Conservation (phyloP, 2,797 vertebrate species). For the Tenualosa thibaudeaui region DNA sequence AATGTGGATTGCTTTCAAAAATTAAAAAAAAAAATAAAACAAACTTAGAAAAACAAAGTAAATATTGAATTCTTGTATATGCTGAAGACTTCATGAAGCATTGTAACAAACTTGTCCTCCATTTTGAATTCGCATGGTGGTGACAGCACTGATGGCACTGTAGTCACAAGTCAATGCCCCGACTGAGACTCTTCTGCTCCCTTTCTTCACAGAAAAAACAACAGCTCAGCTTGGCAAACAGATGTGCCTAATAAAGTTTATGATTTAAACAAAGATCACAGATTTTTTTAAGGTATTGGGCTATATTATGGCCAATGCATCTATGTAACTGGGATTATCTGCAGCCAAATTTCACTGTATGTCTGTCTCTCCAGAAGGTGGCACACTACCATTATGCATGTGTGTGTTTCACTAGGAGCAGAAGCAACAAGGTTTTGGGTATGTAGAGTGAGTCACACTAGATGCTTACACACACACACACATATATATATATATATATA, state of each 20-base stretch:
- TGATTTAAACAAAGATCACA: neutral
- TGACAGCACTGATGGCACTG: neutral
- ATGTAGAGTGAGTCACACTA: neutral
- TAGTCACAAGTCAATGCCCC: no score
- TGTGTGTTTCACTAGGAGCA: neutral
- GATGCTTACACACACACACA: no score
- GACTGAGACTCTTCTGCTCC: neutral
- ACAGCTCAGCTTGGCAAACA: neutral
- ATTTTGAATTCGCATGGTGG: neutral
- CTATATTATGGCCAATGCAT: neutral
- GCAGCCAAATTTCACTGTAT: neutral
- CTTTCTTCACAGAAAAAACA: neutral
- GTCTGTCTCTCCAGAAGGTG: neutral
- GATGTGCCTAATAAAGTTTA: neutral
- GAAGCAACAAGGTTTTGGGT: neutral
- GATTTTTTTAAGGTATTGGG: neutral
- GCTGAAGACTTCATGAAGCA: neutral
- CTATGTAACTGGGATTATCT: neutral
- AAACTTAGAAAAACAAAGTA: neutral
- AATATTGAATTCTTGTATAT: neutral
- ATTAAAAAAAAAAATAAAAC: constrained; percentile 39
- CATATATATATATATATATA: no score
- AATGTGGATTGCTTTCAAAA: constrained; percentile 34
- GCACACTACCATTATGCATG: neutral
- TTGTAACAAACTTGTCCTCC: neutral